Conservation (phyloP, 1,140 invertebrate species). For the Papilio dardanus region DNA sequence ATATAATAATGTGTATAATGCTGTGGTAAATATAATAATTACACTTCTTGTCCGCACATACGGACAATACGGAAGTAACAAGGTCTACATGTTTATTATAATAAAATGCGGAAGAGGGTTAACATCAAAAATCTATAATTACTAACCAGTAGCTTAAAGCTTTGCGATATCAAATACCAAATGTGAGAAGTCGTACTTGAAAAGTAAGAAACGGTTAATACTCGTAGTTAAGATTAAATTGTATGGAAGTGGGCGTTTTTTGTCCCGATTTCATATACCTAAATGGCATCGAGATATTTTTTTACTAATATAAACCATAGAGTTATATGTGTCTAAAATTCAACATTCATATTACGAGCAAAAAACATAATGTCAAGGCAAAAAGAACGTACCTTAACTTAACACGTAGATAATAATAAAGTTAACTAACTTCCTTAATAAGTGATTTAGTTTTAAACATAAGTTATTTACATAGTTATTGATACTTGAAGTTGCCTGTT, state of each 20-base stretch:
- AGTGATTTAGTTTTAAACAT: too few relatives aligned
- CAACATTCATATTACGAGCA: not conserved
- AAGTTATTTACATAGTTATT: too few relatives aligned
- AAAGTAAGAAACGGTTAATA: not conserved
- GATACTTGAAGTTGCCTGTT: not conserved
- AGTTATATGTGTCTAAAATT: not conserved
- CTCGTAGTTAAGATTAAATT: not conserved
- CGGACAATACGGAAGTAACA: constrained; percentile 6
- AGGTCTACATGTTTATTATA: constrained; percentile 1
- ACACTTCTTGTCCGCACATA: not conserved
- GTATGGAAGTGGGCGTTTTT: not conserved
- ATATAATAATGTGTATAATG: not conserved
- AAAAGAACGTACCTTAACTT: not conserved
- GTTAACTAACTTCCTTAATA: not conserved
- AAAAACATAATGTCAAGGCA: constrained; percentile 17
- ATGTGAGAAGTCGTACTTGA: not conserved
- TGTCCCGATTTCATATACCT: too few relatives aligned
- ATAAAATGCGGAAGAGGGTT: constrained; percentile 3
- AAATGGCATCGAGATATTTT: not conserved
- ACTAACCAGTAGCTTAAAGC: not conserved
- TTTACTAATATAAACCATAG: not conserved
- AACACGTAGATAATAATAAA: not conserved
- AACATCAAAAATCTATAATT: not conserved
- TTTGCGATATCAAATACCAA: not conserved
- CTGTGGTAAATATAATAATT: not conserved